phyloP scores from a whole-genome alignment of 2,888 invertebrate genomes.

The Apamea sordens region DNA sequence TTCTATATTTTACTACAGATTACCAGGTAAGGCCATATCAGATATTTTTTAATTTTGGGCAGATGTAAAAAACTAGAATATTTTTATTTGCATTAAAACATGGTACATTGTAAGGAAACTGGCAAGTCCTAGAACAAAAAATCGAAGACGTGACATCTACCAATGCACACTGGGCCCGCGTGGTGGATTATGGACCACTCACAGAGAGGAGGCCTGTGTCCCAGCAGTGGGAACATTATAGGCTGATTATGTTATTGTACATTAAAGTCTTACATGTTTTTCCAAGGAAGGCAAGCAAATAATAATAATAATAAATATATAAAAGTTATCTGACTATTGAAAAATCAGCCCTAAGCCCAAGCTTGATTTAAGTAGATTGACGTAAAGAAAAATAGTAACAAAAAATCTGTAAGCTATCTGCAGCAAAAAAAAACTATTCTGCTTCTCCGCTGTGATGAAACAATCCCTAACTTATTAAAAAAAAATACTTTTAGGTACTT shows the following conservation, averaged over 20 bases:
- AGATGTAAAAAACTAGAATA: neutral
- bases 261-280: neutral
- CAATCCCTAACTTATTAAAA: neutral
- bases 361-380: neutral
- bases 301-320: neutral
- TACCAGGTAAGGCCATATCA: conserved; percentile 89
- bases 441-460: neutral
- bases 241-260: neutral
- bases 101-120: neutral
- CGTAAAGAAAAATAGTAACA: neutral
- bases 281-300: neutral
- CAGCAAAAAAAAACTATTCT: neutral
- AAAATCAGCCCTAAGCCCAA: neutral
- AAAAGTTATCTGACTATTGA: no score
- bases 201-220: no score
- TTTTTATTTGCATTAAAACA: neutral
- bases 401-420: neutral
- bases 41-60: neutral
- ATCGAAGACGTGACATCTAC: no score
- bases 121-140: no score
- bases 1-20: conserved; percentile 89
- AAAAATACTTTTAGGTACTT: neutral
- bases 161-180: no score
- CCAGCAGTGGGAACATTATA: no score
- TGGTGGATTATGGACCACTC: no score